Percentiles rank a stretch among this genome's conserved stretches.
These are phyloP conservation scores for Sitophilus oryzae DNA, from an alignment of 1,140 invertebrate genomes.

Conservation along the genomic window DNA sequence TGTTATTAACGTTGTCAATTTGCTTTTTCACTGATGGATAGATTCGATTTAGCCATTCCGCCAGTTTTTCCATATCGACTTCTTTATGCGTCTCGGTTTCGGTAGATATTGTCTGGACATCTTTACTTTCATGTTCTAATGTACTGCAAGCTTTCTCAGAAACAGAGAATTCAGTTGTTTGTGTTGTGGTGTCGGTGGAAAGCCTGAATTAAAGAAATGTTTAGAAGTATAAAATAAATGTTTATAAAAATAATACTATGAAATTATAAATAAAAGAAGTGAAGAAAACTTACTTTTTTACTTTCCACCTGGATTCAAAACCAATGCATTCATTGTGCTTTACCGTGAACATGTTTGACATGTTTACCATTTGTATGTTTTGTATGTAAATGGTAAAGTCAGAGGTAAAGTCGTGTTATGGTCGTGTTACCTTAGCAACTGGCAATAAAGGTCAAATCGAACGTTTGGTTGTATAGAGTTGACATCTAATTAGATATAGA, in stretches of 20 bases:
- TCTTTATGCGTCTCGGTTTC: conserved; percentile 9
- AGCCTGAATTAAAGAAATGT: conserved; percentile 32
- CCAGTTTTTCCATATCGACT: conserved; percentile 36
- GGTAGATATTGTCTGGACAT: conserved; percentile 32
- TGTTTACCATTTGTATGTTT: too few species aligned
- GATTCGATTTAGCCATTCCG: conserved; percentile 34
- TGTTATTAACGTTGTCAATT: conserved; percentile 34
- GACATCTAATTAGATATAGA: too few species aligned
- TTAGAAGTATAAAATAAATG: too few species aligned
- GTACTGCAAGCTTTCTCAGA: conserved; percentile 24
- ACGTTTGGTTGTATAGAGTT: too few species aligned
- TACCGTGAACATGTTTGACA: conserved; percentile 31
- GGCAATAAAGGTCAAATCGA: too few species aligned
- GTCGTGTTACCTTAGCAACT: too few species aligned
- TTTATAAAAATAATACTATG: too few species aligned
- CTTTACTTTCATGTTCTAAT: conserved; percentile 2
- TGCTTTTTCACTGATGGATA: conserved; percentile 36
- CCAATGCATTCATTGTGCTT: conserved; percentile 40
- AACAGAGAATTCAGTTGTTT: conserved; percentile 29
- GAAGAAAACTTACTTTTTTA: conserved; percentile 36
- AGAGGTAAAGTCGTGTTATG: too few species aligned
- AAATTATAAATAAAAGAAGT: too few species aligned
- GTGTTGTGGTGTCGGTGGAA: conserved; percentile 22
- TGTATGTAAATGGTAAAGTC: too few species aligned
- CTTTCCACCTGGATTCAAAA: conserved; percentile 41